Evolutionary conservation across 37 sponge, comb jelly and placozoan species (phyloP), one percentile per base, ranked within the genome.

Genomic region (Geodia barretti): DNA sequence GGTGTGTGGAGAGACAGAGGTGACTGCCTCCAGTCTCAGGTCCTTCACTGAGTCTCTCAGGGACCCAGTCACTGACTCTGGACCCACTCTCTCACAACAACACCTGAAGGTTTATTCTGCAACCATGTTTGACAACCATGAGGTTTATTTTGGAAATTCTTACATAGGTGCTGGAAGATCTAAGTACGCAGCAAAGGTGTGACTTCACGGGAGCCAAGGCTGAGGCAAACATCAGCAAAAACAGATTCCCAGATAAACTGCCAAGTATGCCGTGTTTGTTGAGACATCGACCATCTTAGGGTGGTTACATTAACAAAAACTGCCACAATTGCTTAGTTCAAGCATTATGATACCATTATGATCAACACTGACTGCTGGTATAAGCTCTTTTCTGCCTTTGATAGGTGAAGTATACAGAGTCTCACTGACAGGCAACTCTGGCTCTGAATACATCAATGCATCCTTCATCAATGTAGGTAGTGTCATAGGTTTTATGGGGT

Each of bases 381-480:
- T n/a, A n/a, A n/a, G n/a, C n/a, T n/a, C n/a, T n/a, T n/a, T n/a
- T n/a, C n/a, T n/a, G 7, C 14, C 35, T 26, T 70, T 36, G 2
- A 34, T 36, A 70, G 71, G 35, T 36, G 39, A 70, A 38, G 17
- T 8, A 25, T 20, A n/a, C n/a, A 25, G 74, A 24, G 31, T 38
- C 40, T 1, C 31, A 14, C 58, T 70, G n/a, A 70, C 35, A 36
- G 20, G 11, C 8, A 70, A 3, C 20, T 19, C 36, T 20, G 71
- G 71, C 41, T 70, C 71, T 70, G 71, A 70, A 4, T 70, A 70
- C 39, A 70, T 70, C 71, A 70, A 70, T 70, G 71, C 35, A 33
- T 38, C 38, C 71, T 70, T 70, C 32, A 26, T 70, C 4, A 36
- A 70, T 70, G 71, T 70, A 36, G 39, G 43, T 47, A 14, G 11